Base-by-base conservation (phyloP, 2,888 invertebrate species). In the Steromphala cineraria region DNA sequence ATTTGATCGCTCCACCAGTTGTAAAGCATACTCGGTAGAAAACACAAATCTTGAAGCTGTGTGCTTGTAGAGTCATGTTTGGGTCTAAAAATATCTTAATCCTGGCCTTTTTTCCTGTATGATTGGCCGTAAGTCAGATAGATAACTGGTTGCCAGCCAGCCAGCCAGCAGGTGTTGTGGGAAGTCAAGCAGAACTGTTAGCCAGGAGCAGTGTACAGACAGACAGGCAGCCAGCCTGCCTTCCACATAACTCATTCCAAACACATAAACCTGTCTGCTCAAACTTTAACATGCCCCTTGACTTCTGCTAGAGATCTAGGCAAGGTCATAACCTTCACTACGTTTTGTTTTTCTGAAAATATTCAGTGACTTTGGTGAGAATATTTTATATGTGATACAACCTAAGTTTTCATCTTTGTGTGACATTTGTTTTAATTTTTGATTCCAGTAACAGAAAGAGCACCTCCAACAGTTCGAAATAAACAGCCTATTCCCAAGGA, bases 381-480 rank as follows among this genome's bases (percentile, higher is more conserved):
- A 4, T 8, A 8, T 46, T 46, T 46, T 10, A 8, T 8, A 46
- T 8, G 7, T 46, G 10, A 46, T 46, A 46, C 13, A 13, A 46
- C 46, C 4, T 46, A 46, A 5, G 1, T 8, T 8, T 8, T 8
- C 1, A 46, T 46, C 10, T 4, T 1, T 4, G 46, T 46, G 7
- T 46, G 46, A 46, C 46, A 75, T 19, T 46, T 52, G 53, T 36
- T n/a, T 46, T 21, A 46, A 19, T 79, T 56, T 75, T 62, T 46
- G 13, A 19, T 78, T 78, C 56, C 79, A 74, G 79, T 56, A 21
- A n/a, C 31, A 74, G 79, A 79, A 24, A 79, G 55, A 56, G 31
- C 36, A 28, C 53, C 53, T 28, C n/a, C 67, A 24, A n/a, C 78
- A 31, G 67, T 62, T 46, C 55, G 52, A 56, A 75, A 53, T 55